Conservation (phyloP, 2,888 invertebrate species). For the Drosophila diplacantha region DNA sequence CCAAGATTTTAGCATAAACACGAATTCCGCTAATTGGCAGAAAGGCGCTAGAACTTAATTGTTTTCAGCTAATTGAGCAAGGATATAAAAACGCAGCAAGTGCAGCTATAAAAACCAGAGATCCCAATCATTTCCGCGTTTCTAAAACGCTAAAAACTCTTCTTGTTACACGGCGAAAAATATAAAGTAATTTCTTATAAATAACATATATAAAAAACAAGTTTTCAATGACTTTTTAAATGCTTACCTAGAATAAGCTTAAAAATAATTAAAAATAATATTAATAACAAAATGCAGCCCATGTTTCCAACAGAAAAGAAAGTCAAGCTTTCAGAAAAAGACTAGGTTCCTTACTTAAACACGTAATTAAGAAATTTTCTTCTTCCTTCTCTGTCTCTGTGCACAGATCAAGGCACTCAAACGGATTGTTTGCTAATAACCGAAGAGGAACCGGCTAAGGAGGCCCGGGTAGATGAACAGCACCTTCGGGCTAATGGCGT, state of each 20-base stretch:
- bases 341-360: neutral
- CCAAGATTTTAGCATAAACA: slow-evolving; percentile 57
- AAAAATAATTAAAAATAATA: no score
- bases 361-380: slow-evolving; percentile 1
- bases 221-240: neutral
- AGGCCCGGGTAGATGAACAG: slow-evolving; percentile 8
- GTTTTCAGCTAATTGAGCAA: slow-evolving; percentile 43
- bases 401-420: slow-evolving; percentile 73
- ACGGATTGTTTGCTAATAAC: slow-evolving; percentile 70
- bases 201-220: neutral
- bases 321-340: neutral
- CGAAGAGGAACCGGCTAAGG: slow-evolving; percentile 53
- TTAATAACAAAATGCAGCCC: neutral
- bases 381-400: slow-evolving; percentile 3
- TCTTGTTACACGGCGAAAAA: neutral
- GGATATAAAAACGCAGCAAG: slow-evolving; percentile 19
- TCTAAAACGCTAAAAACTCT: slow-evolving; percentile 16
- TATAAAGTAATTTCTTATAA: neutral
- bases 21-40: slow-evolving; percentile 60
- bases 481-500: slow-evolving; percentile 23
- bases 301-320: neutral
- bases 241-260: neutral
- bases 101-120: slow-evolving; percentile 14
- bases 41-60: slow-evolving; percentile 29
- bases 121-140: slow-evolving; percentile 43